A percentile compares a stretch with the other conserved stretches of the same genome.
Conservation (phyloP, 2,797 vertebrate genomes). For the Furcifer pardalis region DNA sequence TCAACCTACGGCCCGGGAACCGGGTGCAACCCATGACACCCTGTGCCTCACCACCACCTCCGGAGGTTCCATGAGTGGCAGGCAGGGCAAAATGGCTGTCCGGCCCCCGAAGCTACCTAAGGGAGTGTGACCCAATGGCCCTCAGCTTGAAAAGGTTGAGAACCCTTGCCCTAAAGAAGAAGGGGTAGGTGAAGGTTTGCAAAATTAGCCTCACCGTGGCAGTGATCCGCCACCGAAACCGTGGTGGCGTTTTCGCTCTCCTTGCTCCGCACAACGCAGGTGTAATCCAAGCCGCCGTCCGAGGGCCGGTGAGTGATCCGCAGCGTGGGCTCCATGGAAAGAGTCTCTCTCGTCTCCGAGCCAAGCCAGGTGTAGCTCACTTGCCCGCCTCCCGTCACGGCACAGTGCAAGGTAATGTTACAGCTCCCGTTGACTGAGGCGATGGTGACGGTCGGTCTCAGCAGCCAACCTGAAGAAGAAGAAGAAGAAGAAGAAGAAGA, state of each 20-base stretch:
- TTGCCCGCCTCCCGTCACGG: constrained; percentile 9
- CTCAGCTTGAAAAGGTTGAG: too few relatives aligned
- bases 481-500: background rate
- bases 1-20: too few relatives aligned
- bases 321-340: background rate
- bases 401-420: constrained; percentile 50
- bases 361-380: constrained; percentile 28
- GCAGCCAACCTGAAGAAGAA: constrained; percentile 41
- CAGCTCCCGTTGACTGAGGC: constrained; percentile 44
- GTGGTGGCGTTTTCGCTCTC: constrained; percentile 26
- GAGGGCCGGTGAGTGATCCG: background rate
- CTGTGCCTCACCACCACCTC: too few relatives aligned
- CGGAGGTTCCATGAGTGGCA: too few relatives aligned
- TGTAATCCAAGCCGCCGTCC: constrained; percentile 41
- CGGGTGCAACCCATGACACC: too few relatives aligned
- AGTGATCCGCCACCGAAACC: constrained; percentile 41
- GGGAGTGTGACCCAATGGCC: too few relatives aligned
- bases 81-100: too few relatives aligned
- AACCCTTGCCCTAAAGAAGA: too few relatives aligned
- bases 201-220: background rate
- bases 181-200: too few relatives aligned
- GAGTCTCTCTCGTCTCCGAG: background rate
- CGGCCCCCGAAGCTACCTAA: too few relatives aligned
- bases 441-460: constrained; percentile 2
- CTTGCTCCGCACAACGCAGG: constrained; percentile 54